Base-by-base conservation (phyloP, 2,797 vertebrate genomes). In the Poeciliopsis presidionis region DNA sequence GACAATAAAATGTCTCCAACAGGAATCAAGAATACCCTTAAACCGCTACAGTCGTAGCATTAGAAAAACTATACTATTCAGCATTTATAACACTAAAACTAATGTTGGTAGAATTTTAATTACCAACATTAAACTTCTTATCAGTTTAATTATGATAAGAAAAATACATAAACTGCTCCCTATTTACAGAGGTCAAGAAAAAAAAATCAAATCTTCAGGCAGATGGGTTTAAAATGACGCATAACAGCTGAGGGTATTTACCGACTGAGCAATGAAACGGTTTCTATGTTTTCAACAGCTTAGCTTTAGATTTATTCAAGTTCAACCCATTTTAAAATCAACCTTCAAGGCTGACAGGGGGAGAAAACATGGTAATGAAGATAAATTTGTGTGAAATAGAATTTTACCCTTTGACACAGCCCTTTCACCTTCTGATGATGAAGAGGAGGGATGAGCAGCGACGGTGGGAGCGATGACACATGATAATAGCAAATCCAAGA, bases 401-500 rank as follows among this genome's bases (percentile, higher is more conserved):
- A 76, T 71, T 82, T 79, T 84, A 75, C 74, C 82, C 88, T 89
- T 76, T 88, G 86, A 90, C 85, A 84, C 73, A 30, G 77, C 85
- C 77, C 81, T 87, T 80, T 88, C 84, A 79, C 80, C 86, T 49
- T 33, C n/a, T 59, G 75, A 82, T 73, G 76, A 75, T 71, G 78
- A 84, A 45, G 79, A 61, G 39, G 57, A 43, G 43, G 53, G 43
- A 65, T 6, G 74, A 43, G 43, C 74, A 16, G 41, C 55, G 2
- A 57, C 7, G 45, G 43, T 65, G 73, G 77, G 69, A 22, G 73
- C 20, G 41, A 46, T 79, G 85, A 88, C 87, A 72, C 79, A 85
- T 57, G 87, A 88, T 87, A 74, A 85, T 74, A 43, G 79, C 36
- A 83, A 90, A 93, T 85, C 49, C 63, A 83, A 92, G 77, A 76